These are phyloP conservation scores for Pelodiscus sinensis DNA, from an alignment of 2,113 vertebrate genomes.

Conservation along the genomic window DNA sequence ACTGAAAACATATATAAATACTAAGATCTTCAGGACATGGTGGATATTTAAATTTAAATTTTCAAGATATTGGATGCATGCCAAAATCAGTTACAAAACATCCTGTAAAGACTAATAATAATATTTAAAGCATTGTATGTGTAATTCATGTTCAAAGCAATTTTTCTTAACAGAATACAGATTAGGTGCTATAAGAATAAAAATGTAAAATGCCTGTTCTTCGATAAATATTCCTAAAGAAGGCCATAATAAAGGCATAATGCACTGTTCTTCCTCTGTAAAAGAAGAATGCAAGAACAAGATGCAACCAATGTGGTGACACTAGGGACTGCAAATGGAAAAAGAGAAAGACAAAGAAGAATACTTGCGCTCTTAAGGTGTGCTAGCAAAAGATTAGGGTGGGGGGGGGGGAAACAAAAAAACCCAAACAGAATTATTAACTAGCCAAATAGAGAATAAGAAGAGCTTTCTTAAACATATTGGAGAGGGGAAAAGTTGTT, in stretches of 20 bases:
- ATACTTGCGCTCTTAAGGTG: background rate
- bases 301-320: fast-evolving
- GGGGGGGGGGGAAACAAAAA: too few relatives aligned
- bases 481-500: background rate
- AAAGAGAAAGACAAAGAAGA: background rate
- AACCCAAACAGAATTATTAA: background rate
- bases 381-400: background rate
- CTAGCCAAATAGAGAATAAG: background rate
- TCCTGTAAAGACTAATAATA: conserved; percentile 17
- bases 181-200: conserved; percentile 1
- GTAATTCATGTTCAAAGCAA: conserved; percentile 18
- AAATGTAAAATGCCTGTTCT: conserved; percentile 33
- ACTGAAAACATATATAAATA: conserved; percentile 5
- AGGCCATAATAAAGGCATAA: background rate
- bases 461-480: background rate
- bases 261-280: fast-evolving
- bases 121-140: background rate
- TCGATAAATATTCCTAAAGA: conserved; percentile 39
- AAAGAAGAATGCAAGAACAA: conserved; percentile 1
- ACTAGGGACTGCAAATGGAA: background rate
- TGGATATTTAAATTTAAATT: conserved; percentile 47
- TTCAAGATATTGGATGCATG: background rate
- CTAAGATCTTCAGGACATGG: background rate
- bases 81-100: conserved; percentile 49
- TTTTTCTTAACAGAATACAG: background rate